Evolutionary conservation across 2,797 vertebrate genomes (phyloP), one percentile per base, ranked within the genome.

Genomic region (Bothrops alternatus): DNA sequence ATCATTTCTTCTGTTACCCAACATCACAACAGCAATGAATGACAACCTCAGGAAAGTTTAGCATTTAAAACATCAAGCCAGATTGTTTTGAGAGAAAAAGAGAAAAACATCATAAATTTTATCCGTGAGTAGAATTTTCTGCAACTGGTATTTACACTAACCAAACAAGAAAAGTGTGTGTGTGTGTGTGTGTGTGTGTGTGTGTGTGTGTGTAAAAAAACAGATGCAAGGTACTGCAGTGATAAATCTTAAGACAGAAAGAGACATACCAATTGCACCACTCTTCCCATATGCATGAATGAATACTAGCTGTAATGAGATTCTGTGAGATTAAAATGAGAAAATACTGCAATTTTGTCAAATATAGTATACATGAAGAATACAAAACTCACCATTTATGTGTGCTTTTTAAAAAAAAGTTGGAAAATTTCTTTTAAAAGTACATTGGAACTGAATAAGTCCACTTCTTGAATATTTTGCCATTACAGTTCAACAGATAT

Each of bases 291-390:
- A 37, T n/a, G 6, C 5, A 57, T 12, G 12, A 26, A 6, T 88
- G 42, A 88, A 88, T 92, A 57, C 57, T 88, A 12, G 37, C 63
- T 58, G 28, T 8, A 32, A 57, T 69, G 23, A 23, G 3, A 53
- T 85, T 82, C 69, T 85, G 12, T 92, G 26, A 50, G 13, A 92
- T 92, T 85, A 92, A 89, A 89, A 86, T 28, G 47, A 56, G 47
- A 85, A 42, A 57, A 32, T 32, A 32, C 37, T 26, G n/a, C 26
- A 47, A 8, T 28, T 90, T 90, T 90, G 20, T 12, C 69, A 63
- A 63, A 47, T 60, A 63, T 28, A 47, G 25, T 26, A 89, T 89
- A 8, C 58, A 63, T 89, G 42, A 25, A 63, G 60, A 91, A 87
- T 87, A 32, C 28, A 53, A 20, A 73, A 28, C 50, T 91, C 10